Base-by-base conservation (phyloP, 2,797 vertebrate genomes). In the Botia almorhae region DNA sequence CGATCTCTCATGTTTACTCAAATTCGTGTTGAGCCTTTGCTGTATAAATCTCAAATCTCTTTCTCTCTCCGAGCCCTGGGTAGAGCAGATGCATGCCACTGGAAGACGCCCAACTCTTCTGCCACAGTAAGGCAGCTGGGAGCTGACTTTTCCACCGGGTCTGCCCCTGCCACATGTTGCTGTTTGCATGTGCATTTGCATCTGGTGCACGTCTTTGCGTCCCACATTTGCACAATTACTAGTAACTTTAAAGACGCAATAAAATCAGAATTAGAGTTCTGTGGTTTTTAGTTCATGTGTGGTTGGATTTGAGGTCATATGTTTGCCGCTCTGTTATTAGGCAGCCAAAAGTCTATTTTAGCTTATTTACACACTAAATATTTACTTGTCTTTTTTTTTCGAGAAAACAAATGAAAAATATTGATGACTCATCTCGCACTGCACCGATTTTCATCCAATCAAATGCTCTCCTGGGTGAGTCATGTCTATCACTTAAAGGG, bases 31-130 rank as follows among this genome's bases (percentile, higher is more conserved):
- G 0, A 69, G 48, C 55, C 53, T 19, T 29, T 26, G 21, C 2
- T 77, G 17, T 17, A 58, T 16, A n/a, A 60, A 91, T 63, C 13
- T 26, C 43, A 46, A 46, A 10, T 46, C 58, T 61, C 7, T 33
- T 13, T 58, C 56, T 60, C 21, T 26, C 58, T 29, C 26, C 14
- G 21, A 60, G 23, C 5, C 12, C 93, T 91, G 94, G 94, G 91
- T 93, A 94, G 92, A 95, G 93, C 92, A 90, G 91, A 91, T 88
- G 86, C 58, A 19, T n/a, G 90, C 91, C 92, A 13, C 23, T 94
- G 92, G 93, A 95, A 92, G 89, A 89, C 86, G 83, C 90, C 92
- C 92, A 93, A 92, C 88, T 89, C 89, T 92, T 74, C 90, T 93
- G 48, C 86, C 90, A 88, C 84, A 85, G 88, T 88, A 87, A 93